Percentiles rank a stretch among this genome's conserved stretches.
phyloP scores from a whole-genome alignment of 1,140 invertebrate species.

The Antheraea mylitta region DNA sequence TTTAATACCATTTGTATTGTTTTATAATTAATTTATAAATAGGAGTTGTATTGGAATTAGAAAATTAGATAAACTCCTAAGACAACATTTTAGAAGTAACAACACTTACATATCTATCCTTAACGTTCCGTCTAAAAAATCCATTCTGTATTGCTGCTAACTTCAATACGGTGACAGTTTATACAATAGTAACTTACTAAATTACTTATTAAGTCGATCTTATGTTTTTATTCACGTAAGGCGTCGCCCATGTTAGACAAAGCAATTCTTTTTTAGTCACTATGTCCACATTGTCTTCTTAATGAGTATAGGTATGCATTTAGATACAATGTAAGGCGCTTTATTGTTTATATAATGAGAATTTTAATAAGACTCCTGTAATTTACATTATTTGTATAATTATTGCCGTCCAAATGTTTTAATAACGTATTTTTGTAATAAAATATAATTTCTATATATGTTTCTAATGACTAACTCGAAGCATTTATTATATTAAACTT shows the following conservation, averaged over 20 bases:
- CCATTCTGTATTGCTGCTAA: too few relatives aligned
- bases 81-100: too few relatives aligned
- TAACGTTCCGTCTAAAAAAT: too few relatives aligned
- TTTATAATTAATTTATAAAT: too few relatives aligned
- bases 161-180: too few relatives aligned
- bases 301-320: slow-evolving; percentile 59
- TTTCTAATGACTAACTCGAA: background rate
- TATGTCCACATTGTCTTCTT: slow-evolving; percentile 45
- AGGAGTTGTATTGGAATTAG: too few relatives aligned
- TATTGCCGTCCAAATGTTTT: slow-evolving; percentile 64
- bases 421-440: slow-evolving; percentile 19
- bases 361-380: slow-evolving; percentile 2
- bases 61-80: too few relatives aligned
- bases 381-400: slow-evolving; percentile 43
- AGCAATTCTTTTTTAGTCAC: slow-evolving; percentile 27
- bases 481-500: background rate
- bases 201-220: too few relatives aligned
- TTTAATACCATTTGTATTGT: too few relatives aligned
- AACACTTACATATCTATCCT: too few relatives aligned
- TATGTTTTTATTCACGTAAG: background rate
- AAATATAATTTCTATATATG: background rate
- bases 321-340: slow-evolving; percentile 54
- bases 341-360: slow-evolving; percentile 41
- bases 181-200: too few relatives aligned
- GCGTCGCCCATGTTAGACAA: background rate